A percentile compares a stretch with the other conserved stretches of the same genome.
phyloP scores from a whole-genome alignment of 2,888 invertebrate genomes.

The Pheosia tremula region DNA sequence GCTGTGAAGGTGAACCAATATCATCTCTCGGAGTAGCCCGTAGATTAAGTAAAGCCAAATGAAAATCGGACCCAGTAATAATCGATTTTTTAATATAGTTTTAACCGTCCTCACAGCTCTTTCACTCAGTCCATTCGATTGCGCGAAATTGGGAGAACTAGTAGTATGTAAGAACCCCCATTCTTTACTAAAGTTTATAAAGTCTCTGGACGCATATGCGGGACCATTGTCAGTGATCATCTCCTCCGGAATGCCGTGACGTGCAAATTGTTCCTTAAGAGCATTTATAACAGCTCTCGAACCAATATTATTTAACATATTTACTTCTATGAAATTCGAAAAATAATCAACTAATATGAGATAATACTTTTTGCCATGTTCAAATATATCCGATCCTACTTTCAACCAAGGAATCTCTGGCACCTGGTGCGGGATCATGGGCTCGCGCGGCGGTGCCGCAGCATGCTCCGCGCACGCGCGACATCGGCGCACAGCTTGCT shows the following conservation, averaged over 20 bases:
- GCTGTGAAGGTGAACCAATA: not conserved
- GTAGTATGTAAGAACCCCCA: not conserved
- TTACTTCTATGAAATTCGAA: conserved; percentile 25
- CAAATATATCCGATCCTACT: conserved; percentile 25
- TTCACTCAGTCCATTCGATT: not conserved
- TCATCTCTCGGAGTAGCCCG: not conserved
- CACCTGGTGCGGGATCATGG: conserved; percentile 21
- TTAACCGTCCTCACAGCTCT: not conserved
- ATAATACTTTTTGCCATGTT: conserved; percentile 19
- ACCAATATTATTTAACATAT: conserved; percentile 1
- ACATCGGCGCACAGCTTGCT: conserved; percentile 20
- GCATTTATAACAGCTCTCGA: conserved; percentile 13
- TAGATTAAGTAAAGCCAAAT: not conserved
- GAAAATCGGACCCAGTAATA: not conserved
- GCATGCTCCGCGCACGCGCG: conserved; percentile 10
- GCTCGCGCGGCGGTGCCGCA: conserved; percentile 22
- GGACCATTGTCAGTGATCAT: conserved; percentile 27
- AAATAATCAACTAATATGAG: conserved; percentile 28
- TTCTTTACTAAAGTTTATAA: not conserved
- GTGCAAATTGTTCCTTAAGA: conserved; percentile 22
- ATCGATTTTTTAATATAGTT: not conserved
- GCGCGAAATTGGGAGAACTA: not conserved
- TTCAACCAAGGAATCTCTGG: conserved; percentile 25
- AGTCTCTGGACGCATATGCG: not conserved
- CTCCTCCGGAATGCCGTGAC: conserved; percentile 20